These are phyloP conservation scores for Chaetodon trifascialis DNA, from an alignment of 2,113 vertebrate species.

Conservation along the genomic window DNA sequence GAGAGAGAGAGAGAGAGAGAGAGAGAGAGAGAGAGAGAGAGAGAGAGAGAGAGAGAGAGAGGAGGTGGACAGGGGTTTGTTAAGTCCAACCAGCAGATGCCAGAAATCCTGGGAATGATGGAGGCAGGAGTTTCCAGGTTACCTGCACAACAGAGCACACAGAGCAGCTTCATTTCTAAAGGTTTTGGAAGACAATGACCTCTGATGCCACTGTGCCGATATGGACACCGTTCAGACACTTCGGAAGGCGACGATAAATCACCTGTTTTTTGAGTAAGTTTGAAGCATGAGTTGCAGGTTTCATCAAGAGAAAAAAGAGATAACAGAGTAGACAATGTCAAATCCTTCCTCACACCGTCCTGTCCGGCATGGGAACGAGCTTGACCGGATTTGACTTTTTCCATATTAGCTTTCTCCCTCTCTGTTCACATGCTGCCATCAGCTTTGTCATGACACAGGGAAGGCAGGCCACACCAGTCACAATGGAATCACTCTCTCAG, in stretches of 20 bases:
- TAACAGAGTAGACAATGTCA: neutral
- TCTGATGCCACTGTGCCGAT: neutral
- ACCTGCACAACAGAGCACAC: no score
- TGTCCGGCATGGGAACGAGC: neutral
- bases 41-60: no score
- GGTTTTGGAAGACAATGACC: neutral
- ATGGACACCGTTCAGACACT: neutral
- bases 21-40: no score
- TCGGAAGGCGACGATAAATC: neutral
- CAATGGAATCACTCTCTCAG: conserved; percentile 69
- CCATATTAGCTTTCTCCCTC: conserved; percentile 41
- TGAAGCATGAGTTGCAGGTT: neutral
- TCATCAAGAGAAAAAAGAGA: conserved; percentile 9
- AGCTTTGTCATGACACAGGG: conserved; percentile 37
- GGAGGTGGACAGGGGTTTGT: no score
- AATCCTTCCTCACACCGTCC: conserved; percentile 24
- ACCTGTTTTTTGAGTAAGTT: neutral
- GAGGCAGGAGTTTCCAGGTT: no score
- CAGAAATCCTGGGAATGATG: no score
- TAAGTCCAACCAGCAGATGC: no score
- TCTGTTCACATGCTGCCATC: conserved; percentile 19
- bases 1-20: no score
- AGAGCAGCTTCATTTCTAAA: neutral
- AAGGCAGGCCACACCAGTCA: conserved; percentile 25
- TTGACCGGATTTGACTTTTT: conserved; percentile 35